Percentiles rank a stretch among this genome's conserved stretches.
Evolutionary conservation across 1,140 invertebrate genomes (phyloP).

Genomic region (Megathymus violae): DNA sequence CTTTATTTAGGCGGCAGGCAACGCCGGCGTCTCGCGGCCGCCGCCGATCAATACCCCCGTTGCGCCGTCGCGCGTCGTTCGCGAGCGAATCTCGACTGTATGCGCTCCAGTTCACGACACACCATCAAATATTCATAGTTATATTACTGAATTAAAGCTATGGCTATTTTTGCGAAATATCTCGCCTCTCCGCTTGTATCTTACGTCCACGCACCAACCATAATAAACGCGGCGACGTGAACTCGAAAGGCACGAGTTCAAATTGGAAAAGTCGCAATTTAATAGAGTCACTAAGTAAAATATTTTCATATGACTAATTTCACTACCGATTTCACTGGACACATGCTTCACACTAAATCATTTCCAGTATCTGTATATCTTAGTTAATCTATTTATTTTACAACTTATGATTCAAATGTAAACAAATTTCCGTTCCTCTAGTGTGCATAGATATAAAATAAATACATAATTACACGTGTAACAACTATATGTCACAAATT

Average conservation of each 20-base stretch:
- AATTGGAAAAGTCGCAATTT: slow-evolving; percentile 12
- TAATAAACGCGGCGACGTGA: slow-evolving; percentile 5
- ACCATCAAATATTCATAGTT: slow-evolving; percentile 81
- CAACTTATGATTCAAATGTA: slow-evolving; percentile 52
- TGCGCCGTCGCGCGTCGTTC: slow-evolving; percentile 76
- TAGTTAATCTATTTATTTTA: slow-evolving; percentile 7
- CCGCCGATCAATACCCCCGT: slow-evolving; percentile 80
- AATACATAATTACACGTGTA: slow-evolving; percentile 1
- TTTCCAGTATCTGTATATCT: background rate
- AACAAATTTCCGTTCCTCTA: slow-evolving; percentile 43
- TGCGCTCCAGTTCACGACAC: slow-evolving; percentile 70
- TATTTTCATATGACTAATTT: background rate
- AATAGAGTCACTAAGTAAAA: slow-evolving; percentile 4
- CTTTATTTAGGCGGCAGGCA: slow-evolving; percentile 81
- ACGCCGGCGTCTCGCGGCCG: slow-evolving; percentile 77
- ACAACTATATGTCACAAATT: background rate
- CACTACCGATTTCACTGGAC: slow-evolving; percentile 10
- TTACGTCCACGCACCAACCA: slow-evolving; percentile 2
- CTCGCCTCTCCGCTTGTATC: slow-evolving; percentile 7
- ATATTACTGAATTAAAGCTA: slow-evolving; percentile 71
- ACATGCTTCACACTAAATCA: slow-evolving; percentile 1
- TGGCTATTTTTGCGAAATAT: slow-evolving; percentile 45
- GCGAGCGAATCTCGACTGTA: slow-evolving; percentile 74
- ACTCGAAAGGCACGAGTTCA: slow-evolving; percentile 5
- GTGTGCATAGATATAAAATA: background rate